Evolutionary conservation across 2,888 invertebrate genomes (phyloP).

Genomic region (Euproctis similis): DNA sequence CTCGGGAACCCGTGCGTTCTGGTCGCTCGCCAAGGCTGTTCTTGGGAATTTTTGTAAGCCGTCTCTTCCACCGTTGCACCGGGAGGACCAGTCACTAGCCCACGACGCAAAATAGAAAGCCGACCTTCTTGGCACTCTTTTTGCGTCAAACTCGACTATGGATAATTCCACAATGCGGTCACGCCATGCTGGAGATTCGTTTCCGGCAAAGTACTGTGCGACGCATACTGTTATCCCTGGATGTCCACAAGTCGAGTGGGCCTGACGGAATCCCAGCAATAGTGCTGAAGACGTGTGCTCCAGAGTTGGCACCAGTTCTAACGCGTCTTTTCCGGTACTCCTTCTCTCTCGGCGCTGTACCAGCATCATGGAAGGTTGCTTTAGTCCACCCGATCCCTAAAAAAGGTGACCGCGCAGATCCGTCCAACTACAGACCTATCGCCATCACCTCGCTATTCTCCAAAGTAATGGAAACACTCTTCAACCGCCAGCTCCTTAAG

Average conservation of each 20-base stretch:
- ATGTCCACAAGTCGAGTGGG: conserved; percentile 2
- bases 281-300: conserved; percentile 1
- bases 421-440: neutral
- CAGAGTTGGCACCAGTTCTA: neutral
- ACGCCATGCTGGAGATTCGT: neutral
- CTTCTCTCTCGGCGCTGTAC: neutral
- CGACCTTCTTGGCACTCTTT: neutral
- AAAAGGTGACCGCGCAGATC: conserved; percentile 1
- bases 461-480: neutral
- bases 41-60: conserved; percentile 1
- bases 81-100: neutral
- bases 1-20: neutral
- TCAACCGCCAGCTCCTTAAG: neutral
- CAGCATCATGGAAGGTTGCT: neutral
- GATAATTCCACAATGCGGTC: neutral
- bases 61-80: neutral
- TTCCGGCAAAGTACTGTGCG: neutral
- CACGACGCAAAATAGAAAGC: conserved; percentile 1
- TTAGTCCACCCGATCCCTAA: conserved; percentile 2
- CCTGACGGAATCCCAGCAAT: conserved; percentile 3
- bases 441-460: neutral
- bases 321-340: conserved; percentile 3
- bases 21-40: conserved; percentile 1
- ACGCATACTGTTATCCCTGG: neutral
- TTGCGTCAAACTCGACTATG: no score